Evolutionary conservation across 2,113 vertebrate species (phyloP).

Genomic region (Laticauda colubrina): DNA sequence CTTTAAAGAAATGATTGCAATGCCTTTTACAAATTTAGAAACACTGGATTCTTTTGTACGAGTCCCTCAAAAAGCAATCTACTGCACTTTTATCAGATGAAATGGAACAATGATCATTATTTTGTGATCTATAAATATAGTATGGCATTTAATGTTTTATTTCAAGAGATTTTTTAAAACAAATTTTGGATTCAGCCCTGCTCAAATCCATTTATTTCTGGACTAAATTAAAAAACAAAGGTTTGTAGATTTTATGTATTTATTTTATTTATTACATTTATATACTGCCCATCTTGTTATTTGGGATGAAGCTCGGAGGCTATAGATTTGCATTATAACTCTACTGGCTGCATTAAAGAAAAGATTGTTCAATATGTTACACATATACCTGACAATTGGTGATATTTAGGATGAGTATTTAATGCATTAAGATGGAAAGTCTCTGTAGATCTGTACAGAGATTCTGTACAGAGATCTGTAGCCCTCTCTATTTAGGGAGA

Average conservation of each 20-base stretch:
- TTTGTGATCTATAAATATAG: background rate
- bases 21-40: background rate
- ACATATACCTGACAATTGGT: background rate
- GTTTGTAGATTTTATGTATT: background rate
- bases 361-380: background rate
- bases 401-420: too few relatives aligned
- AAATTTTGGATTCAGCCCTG: background rate
- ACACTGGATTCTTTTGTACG: background rate
- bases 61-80: background rate
- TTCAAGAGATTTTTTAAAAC: background rate
- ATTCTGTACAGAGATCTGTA: background rate
- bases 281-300: background rate
- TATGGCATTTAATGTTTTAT: background rate
- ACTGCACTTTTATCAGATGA: background rate
- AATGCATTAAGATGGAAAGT: background rate
- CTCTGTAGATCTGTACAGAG: too few relatives aligned
- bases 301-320: background rate
- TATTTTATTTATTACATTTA: background rate
- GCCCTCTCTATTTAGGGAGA: background rate
- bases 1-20: background rate
- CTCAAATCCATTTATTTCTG: background rate
- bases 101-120: background rate
- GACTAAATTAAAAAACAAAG: background rate
- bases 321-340: background rate
- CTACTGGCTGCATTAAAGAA: background rate